Evolutionary conservation across 1,140 invertebrate genomes (phyloP).

Genomic region (Mizuhopecten yessoensis): DNA sequence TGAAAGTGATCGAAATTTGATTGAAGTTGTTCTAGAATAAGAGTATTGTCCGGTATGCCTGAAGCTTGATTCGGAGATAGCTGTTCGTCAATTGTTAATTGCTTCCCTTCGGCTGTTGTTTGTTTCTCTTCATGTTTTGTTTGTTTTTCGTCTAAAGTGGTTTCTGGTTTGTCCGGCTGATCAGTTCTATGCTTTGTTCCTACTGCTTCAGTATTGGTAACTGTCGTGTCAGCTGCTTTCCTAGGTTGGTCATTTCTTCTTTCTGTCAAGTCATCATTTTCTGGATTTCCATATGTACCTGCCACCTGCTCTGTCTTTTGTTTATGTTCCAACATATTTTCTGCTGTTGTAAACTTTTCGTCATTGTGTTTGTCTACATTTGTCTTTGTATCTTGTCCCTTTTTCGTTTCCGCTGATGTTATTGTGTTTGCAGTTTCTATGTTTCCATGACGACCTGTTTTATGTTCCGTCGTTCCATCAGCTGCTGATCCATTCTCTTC

Average conservation of each 20-base stretch:
- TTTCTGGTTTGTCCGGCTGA: not conserved
- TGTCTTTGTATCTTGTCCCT: not conserved
- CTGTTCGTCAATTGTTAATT: too few species aligned
- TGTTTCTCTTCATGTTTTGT: constrained; percentile 6
- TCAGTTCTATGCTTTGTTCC: not conserved
- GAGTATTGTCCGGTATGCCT: too few species aligned
- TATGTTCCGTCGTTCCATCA: too few species aligned
- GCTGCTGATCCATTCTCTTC: not conserved
- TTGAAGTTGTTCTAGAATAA: constrained; percentile 54
- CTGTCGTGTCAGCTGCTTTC: not conserved
- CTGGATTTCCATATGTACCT: too few species aligned
- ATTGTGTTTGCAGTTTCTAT: too few species aligned
- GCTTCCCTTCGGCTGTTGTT: not conserved
- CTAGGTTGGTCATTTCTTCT: not conserved
- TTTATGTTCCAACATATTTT: too few species aligned
- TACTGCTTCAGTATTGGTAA: not conserved
- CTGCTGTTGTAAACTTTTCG: constrained; percentile 18
- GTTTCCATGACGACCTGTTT: too few species aligned
- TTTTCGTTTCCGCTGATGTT: too few species aligned
- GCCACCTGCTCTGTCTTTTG: not conserved
- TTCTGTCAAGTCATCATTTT: too few species aligned
- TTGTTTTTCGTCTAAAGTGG: not conserved
- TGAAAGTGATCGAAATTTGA: constrained; percentile 47
- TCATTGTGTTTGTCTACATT: not conserved
- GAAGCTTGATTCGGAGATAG: not conserved